Percentiles rank a stretch among this genome's conserved stretches.
Conservation (phyloP, 2,113 vertebrate genomes). For the Menidia beryllina region DNA sequence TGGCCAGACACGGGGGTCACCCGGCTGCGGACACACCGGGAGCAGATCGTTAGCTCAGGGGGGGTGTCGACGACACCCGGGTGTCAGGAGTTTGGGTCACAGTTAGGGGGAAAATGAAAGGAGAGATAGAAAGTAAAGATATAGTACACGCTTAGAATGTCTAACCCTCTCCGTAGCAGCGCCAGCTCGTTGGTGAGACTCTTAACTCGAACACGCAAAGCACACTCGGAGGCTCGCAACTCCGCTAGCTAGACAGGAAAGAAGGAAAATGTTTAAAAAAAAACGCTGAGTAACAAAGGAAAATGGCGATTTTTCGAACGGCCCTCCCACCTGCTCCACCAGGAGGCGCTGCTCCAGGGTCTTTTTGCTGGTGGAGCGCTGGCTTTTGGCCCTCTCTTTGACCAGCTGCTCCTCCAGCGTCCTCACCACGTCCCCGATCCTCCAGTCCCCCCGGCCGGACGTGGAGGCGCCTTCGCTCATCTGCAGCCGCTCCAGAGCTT, state of each 20-base stretch:
- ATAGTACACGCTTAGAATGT: slow-evolving; percentile 56
- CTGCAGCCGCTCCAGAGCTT: slow-evolving; percentile 79
- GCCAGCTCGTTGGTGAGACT: slow-evolving; percentile 87
- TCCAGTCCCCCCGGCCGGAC: slow-evolving; percentile 76
- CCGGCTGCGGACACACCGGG: slow-evolving; percentile 67
- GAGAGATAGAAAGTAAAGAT: slow-evolving; percentile 50
- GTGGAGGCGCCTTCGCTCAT: slow-evolving; percentile 42
- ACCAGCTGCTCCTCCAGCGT: slow-evolving; percentile 86
- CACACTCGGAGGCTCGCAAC: slow-evolving; percentile 84
- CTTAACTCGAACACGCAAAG: slow-evolving; percentile 86
- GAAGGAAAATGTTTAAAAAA: slow-evolving; percentile 11
- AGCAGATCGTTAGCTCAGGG: not conserved
- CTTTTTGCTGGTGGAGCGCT: slow-evolving; percentile 77
- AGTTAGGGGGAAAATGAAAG: slow-evolving; percentile 21
- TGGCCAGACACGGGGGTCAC: slow-evolving; percentile 67
- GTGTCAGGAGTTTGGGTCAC: not conserved
- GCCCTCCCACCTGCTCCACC: slow-evolving; percentile 85
- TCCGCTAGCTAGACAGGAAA: slow-evolving; percentile 84
- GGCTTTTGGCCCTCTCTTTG: slow-evolving; percentile 85
- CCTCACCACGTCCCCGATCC: slow-evolving; percentile 80
- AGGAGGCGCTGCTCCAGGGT: slow-evolving; percentile 85
- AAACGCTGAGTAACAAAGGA: not conserved
- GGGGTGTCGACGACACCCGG: not conserved
- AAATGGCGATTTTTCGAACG: not conserved
- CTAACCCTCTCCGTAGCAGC: slow-evolving; percentile 86